These are phyloP conservation scores for Daboia siamensis DNA, from an alignment of 2,113 vertebrate genomes.

Conservation along the genomic window DNA sequence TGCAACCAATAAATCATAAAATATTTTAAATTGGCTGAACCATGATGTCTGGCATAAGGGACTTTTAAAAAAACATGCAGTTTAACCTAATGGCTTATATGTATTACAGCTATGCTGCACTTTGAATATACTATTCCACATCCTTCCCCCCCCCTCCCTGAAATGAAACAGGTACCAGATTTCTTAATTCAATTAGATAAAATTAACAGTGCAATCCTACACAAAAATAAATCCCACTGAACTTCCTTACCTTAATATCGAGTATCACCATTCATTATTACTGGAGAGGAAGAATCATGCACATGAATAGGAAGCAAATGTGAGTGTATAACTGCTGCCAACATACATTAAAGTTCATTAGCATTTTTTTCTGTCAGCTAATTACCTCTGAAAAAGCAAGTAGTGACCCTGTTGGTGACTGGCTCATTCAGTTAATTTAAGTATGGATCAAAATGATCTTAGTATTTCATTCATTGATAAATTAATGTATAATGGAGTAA, in stretches of 20 bases:
- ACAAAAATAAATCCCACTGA: background rate
- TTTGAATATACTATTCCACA: background rate
- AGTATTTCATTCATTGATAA: background rate
- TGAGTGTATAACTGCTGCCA: background rate
- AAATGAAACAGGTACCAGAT: background rate
- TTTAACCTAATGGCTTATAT: background rate
- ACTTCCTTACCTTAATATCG: background rate
- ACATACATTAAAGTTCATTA: background rate
- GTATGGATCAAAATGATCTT: background rate
- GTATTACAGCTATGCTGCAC: background rate
- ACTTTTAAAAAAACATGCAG: background rate
- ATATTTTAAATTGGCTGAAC: background rate
- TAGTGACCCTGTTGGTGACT: background rate
- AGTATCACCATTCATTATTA: background rate
- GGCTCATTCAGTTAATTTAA: background rate
- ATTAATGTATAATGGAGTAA: background rate
- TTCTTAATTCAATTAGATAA: background rate
- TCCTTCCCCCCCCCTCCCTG: rapidly evolving
- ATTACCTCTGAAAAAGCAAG: background rate
- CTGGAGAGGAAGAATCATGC: background rate
- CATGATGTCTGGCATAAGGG: background rate
- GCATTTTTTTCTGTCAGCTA: background rate
- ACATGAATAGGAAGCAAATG: background rate
- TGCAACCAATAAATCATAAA: background rate
- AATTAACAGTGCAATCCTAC: background rate